Evolutionary conservation across 2,888 invertebrate species (phyloP).

Genomic region (Drosophila picticornis): DNA sequence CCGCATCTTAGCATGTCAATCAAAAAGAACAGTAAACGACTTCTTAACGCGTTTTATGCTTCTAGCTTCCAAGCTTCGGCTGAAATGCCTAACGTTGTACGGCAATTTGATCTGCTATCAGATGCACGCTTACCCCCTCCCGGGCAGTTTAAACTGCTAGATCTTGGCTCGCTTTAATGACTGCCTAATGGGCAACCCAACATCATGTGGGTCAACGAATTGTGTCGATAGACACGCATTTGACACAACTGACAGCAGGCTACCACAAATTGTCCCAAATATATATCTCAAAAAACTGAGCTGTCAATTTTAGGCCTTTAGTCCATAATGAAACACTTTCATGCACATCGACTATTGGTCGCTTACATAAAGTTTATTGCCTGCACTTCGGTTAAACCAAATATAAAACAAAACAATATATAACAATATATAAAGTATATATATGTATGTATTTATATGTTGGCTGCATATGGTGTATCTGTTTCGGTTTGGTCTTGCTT

Average conservation of each 20-base stretch:
- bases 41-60: slow-evolving; percentile 50
- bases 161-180: slow-evolving; percentile 63
- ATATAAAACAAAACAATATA: slow-evolving; percentile 13
- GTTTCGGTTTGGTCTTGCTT: slow-evolving; percentile 42
- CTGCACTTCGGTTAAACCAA: slow-evolving; percentile 31
- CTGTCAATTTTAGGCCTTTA: slow-evolving; percentile 30
- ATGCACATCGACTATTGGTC: slow-evolving; percentile 20
- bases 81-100: slow-evolving; percentile 44
- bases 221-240: slow-evolving; percentile 42
- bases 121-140: slow-evolving; percentile 20
- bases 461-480: slow-evolving; percentile 29
- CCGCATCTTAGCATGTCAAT: slow-evolving; percentile 70
- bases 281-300: slow-evolving; percentile 20
- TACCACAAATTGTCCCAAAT: slow-evolving; percentile 46
- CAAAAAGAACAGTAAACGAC: slow-evolving; percentile 68
- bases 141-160: slow-evolving; percentile 36
- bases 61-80: slow-evolving; percentile 17
- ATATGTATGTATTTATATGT: slow-evolving; percentile 8
- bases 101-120: slow-evolving; percentile 32
- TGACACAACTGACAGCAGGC: slow-evolving; percentile 26
- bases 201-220: slow-evolving; percentile 68
- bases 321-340: slow-evolving; percentile 38
- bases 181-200: slow-evolving; percentile 51
- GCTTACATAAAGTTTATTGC: slow-evolving; percentile 58
- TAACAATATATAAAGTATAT: background rate